Conservation (phyloP, 1,140 invertebrate genomes). For the Galleria mellonella region DNA sequence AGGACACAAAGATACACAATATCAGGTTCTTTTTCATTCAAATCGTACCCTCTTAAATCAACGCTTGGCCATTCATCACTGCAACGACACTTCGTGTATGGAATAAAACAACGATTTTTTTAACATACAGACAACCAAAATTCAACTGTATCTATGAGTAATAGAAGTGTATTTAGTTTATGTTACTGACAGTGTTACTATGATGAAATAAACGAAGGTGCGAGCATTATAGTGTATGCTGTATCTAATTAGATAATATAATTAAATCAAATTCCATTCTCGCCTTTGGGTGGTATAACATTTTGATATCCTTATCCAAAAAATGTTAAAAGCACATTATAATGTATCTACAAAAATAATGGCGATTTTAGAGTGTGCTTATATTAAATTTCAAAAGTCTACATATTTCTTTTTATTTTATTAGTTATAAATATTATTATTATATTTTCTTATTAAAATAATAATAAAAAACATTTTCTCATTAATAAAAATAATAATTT, state of each 20-base stretch:
- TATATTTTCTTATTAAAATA: too few relatives aligned
- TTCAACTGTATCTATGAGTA: conserved; percentile 1
- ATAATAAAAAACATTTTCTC: too few relatives aligned
- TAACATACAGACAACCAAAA: background rate
- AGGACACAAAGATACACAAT: conserved; percentile 29
- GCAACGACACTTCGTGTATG: conserved; percentile 35
- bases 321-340: background rate
- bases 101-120: conserved; percentile 11
- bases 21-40: conserved; percentile 35
- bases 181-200: background rate
- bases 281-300: conserved; percentile 53
- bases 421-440: too few relatives aligned
- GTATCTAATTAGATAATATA: conserved; percentile 62
- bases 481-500: too few relatives aligned
- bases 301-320: conserved; percentile 33
- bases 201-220: conserved; percentile 37
- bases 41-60: conserved; percentile 55
- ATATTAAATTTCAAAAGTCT: too few relatives aligned
- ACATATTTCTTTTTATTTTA: too few relatives aligned
- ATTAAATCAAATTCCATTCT: conserved; percentile 44
- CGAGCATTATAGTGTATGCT: conserved; percentile 51
- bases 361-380: too few relatives aligned
- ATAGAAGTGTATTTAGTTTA: background rate
- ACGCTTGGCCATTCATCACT: conserved; percentile 50
- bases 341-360: conserved; percentile 4